These are phyloP conservation scores for Aradus depressus DNA, from an alignment of 2,888 invertebrate species.

Conservation along the genomic window DNA sequence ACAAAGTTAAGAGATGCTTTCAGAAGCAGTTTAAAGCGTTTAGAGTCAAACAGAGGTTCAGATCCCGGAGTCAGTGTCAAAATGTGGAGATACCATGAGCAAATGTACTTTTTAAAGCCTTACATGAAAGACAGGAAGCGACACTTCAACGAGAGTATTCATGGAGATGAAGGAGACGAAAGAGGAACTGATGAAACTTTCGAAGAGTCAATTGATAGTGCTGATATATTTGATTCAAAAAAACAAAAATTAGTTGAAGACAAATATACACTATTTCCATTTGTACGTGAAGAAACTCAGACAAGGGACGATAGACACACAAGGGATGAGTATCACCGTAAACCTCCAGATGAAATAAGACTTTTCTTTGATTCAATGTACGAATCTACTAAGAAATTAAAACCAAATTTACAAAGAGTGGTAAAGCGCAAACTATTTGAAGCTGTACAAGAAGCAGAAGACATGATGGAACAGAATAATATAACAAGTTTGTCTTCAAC, in stretches of 20 bases:
- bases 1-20: neutral
- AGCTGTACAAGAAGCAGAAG: neutral
- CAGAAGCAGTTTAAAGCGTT: slow-evolving; percentile 3
- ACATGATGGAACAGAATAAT: neutral
- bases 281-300: neutral
- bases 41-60: neutral
- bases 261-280: too few relatives aligned
- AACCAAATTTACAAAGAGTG: neutral
- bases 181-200: too few relatives aligned
- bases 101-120: slow-evolving; percentile 1
- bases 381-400: neutral
- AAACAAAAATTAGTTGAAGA: too few relatives aligned
- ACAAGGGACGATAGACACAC: too few relatives aligned
- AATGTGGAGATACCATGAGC: neutral
- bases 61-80: neutral
- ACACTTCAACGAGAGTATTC: neutral
- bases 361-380: slow-evolving; percentile 2
- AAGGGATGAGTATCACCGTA: neutral
- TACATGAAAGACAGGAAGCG: slow-evolving; percentile 1
- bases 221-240: too few relatives aligned
- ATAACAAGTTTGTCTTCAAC: neutral
- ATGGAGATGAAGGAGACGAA: too few relatives aligned
- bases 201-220: too few relatives aligned
- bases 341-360: neutral
- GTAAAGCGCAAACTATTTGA: slow-evolving; percentile 1